Evolutionary conservation across 2,888 invertebrate genomes (phyloP), one percentile per base, ranked within the genome.

Genomic region (Argyresthia goedartella): DNA sequence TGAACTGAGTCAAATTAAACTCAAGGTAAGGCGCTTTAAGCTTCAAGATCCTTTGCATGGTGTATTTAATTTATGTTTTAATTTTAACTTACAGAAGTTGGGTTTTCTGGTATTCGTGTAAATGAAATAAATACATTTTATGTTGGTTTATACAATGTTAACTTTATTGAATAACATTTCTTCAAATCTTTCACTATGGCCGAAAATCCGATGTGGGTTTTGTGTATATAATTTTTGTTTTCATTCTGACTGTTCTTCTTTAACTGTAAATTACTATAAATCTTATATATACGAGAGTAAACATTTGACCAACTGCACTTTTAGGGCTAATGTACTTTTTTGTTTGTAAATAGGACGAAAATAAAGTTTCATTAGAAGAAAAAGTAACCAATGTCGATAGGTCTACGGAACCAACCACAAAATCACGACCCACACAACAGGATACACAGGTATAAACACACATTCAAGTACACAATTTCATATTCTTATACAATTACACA

Each of bases 361-460:
- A 60, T 68, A 71, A 69, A 64, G 65, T 67, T 57, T 67, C 57
- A 52, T 66, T 71, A 65, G 76, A 76, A 69, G 79, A 76, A 62
- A 61, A 60, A 56, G 59, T 63, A 59, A 70, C 65, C 59, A 57
- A 67, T 60, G 63, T 70, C 63, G 71, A 81, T 73, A 80, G 74
- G 68, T 69, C 73, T 67, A 68, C 80, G 67, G 81, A 81, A 66
- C 75, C 77, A 64, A 71, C 70, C 60, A 64, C 75, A 62, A 72
- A 77, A 55, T 71, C 81, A 81, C 84, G 79, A 80, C 76, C 79
- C 71, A 74, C 80, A 70, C 77, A 81, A 72, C 67, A 73, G 66
- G 69, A 66, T 53, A 62, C 64, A 58, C 63, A 69, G 68, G 68
- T 69, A 68, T 59, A 66, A 59, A 55, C 44, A 72, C 59, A 71